Base-by-base conservation (phyloP, 2,888 invertebrate species). In the Chymomyza caudatula region DNA sequence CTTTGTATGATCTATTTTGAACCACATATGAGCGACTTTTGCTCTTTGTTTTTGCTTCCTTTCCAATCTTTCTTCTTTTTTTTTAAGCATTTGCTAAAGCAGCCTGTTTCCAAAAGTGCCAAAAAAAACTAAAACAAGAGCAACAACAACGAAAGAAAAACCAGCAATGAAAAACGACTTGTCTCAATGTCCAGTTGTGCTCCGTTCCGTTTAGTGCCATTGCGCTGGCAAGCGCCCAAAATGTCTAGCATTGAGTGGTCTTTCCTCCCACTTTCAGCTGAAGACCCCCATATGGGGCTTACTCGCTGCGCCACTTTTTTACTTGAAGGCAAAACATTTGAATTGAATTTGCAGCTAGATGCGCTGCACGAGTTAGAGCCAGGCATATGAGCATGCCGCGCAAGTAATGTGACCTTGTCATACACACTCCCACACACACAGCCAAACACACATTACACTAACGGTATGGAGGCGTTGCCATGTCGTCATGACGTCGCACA, bases 191-290 rank as follows among this genome's bases (percentile, higher is more conserved):
- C 64, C 79, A 85, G 85, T 70, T 57, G 58, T 66, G 74, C 68
- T 58, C 15, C 22, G 47, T 47, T 47, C 56, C 20, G n/a, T 47
- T 60, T 44, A 51, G 23, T 37, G 49, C 43, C 47, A n/a, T 77
- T 67, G 73, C n/a, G n/a, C 77, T 87, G 88, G 85, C 86, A 78
- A 69, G 74, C 80, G 73, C 77, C 88, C 88, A 87, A 88, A 87
- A 77, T 77, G 80, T 86, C 79, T 78, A 71, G 71, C 70, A 67
- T 19, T 19, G 51, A 13, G 13, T 15, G 15, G 22, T 25, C 29
- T 37, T 60, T n/a, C 51, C 23, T 25, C 42, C 29, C 20, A 19
- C 51, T 54, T 51, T 6, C 53, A 51, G 55, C 52, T 64, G 17
- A 58, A 19, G 47, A 25, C 37, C 54, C 44, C 60, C 22, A 60